Percentiles rank a stretch among this genome's conserved stretches.
Evolutionary conservation across 2,888 invertebrate species (phyloP).

Genomic region (Drosophila borborema): DNA sequence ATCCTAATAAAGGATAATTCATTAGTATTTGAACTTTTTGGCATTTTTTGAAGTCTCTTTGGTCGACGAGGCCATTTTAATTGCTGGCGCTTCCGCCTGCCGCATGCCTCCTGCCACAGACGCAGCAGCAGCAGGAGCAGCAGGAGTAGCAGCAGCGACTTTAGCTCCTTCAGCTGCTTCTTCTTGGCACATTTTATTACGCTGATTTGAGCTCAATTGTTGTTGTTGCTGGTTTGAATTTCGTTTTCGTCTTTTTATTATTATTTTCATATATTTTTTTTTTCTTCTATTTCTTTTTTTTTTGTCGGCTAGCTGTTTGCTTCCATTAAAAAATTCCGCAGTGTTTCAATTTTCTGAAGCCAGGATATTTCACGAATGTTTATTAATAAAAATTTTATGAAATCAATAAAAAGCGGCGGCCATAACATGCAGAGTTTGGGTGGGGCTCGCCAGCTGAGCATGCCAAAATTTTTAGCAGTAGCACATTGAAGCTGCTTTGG

Average conservation of each 20-base stretch:
- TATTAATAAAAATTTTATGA: constrained; percentile 79
- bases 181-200: constrained; percentile 61
- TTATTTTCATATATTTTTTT: background rate
- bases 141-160: background rate
- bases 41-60: constrained; percentile 79
- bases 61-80: constrained; percentile 69
- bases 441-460: constrained; percentile 5
- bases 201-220: constrained; percentile 55
- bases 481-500: constrained; percentile 46
- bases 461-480: constrained; percentile 13
- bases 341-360: constrained; percentile 51
- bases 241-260: constrained; percentile 1
- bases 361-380: constrained; percentile 76
- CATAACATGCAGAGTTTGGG: background rate
- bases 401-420: constrained; percentile 64
- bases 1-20: constrained; percentile 85
- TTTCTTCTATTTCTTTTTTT: constrained; percentile 5
- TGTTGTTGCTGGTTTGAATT: constrained; percentile 19
- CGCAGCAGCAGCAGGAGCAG: background rate
- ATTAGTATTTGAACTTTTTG: constrained; percentile 84
- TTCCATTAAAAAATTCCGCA: constrained; percentile 73
- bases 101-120: constrained; percentile 6
- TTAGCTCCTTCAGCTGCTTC: background rate
- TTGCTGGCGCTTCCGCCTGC: constrained; percentile 54
- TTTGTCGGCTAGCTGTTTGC: constrained; percentile 39